Percentiles rank a stretch among this genome's conserved stretches.
Conservation (phyloP, 2,113 vertebrate species). For the Sitta europaea region DNA sequence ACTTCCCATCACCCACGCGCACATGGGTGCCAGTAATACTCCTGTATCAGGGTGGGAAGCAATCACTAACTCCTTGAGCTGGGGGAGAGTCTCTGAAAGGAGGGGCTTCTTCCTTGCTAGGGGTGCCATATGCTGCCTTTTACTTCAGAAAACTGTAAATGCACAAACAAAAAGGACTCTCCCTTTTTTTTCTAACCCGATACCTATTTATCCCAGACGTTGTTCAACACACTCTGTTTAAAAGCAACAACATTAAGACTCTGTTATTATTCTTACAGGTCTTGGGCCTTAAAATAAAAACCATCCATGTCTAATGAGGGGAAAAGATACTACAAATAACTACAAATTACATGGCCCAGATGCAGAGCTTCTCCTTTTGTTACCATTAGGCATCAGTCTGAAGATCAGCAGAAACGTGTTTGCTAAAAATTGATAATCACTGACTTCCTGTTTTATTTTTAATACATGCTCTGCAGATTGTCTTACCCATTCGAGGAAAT, state of each 20-base stretch:
- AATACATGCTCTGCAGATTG: not conserved
- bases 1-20: not conserved
- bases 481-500: not conserved
- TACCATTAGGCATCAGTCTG: not conserved
- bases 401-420: not conserved
- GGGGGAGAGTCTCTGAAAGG: not conserved
- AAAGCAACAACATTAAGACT: not conserved
- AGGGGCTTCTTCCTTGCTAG: not conserved
- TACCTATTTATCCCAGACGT: not conserved
- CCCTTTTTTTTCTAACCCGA: not conserved
- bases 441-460: conserved; percentile 25
- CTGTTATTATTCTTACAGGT: not conserved
- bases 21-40: not conserved
- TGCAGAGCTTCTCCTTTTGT: not conserved
- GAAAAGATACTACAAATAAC: not conserved
- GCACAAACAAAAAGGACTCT: not conserved
- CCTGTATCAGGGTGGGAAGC: not conserved
- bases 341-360: not conserved
- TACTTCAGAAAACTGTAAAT: not conserved
- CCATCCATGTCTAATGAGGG: not conserved
- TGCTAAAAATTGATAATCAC: conserved; percentile 26
- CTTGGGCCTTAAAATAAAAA: not conserved
- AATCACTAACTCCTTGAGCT: not conserved
- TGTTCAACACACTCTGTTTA: not conserved
- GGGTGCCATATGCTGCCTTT: not conserved